A percentile compares a stretch with the other conserved stretches of the same genome.
Conservation (phyloP, 2,888 invertebrate species). For the Lacanobia wlatinum region DNA sequence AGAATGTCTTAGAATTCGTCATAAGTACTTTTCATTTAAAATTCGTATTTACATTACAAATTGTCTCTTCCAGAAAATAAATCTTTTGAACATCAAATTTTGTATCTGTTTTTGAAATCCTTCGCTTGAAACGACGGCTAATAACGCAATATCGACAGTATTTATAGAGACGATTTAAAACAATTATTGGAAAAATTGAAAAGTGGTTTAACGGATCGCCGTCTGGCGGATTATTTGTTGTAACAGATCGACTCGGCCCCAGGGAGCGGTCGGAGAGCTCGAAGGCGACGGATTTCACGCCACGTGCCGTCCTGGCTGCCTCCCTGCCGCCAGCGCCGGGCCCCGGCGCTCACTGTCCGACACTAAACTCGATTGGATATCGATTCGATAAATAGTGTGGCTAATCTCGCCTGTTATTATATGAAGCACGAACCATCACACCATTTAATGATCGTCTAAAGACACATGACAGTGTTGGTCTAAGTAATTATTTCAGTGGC, state of each 20-base stretch:
- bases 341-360: conserved; percentile 35
- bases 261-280: conserved; percentile 61
- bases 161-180: conserved; percentile 60
- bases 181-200: conserved; percentile 67
- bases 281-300: conserved; percentile 63
- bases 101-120: conserved; percentile 1
- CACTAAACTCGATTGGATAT: conserved; percentile 62
- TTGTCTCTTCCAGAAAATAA: neutral
- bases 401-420: conserved; percentile 56
- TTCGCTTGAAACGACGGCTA: conserved; percentile 10
- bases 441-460: conserved; percentile 30
- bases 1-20: conserved; percentile 31
- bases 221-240: conserved; percentile 70
- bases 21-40: neutral
- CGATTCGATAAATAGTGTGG: conserved; percentile 58
- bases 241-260: conserved; percentile 69
- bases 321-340: conserved; percentile 31
- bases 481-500: conserved; percentile 11
- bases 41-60: neutral
- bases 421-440: conserved; percentile 49
- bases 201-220: conserved; percentile 69
- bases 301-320: conserved; percentile 38
- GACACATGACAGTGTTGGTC: conserved; percentile 31
- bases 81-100: neutral
- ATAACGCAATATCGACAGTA: conserved; percentile 44